Conservation (phyloP, 1,140 invertebrate species). For the Dysdera silvatica region DNA sequence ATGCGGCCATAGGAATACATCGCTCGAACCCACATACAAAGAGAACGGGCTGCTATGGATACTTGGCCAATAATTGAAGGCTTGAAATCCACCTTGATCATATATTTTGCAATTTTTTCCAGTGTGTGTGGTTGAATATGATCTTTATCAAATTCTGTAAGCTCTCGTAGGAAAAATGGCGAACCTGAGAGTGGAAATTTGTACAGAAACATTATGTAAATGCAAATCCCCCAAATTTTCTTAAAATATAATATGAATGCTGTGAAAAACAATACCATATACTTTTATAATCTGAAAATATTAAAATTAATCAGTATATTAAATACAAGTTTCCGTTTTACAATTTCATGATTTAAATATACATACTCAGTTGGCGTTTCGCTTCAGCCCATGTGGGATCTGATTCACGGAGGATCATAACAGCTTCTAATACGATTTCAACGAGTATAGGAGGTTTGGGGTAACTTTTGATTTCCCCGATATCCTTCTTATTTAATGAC, state of each 20-base stretch:
- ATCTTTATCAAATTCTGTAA: slow-evolving; percentile 79
- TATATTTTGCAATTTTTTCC: slow-evolving; percentile 68
- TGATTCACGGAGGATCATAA: slow-evolving; percentile 67
- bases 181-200: slow-evolving; percentile 39
- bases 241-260: background rate
- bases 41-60: slow-evolving; percentile 68
- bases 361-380: slow-evolving; percentile 63
- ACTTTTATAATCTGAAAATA: background rate
- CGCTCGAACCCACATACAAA: slow-evolving; percentile 82
- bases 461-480: slow-evolving; percentile 80
- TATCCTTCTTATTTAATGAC: slow-evolving; percentile 75
- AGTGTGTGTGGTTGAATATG: slow-evolving; percentile 71
- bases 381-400: slow-evolving; percentile 77
- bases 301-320: background rate
- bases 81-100: slow-evolving; percentile 70
- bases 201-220: background rate
- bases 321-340: background rate
- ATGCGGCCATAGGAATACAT: slow-evolving; percentile 82
- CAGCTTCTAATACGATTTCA: slow-evolving; percentile 80
- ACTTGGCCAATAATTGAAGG: slow-evolving; percentile 74
- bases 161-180: slow-evolving; percentile 50
- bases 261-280: background rate
- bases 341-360: background rate
- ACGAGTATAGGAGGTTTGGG: slow-evolving; percentile 70
- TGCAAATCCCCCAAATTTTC: background rate